A percentile compares a stretch with the other conserved stretches of the same genome.
These are phyloP conservation scores for Eilema caniola DNA, from an alignment of 2,888 invertebrate species.

Conservation along the genomic window DNA sequence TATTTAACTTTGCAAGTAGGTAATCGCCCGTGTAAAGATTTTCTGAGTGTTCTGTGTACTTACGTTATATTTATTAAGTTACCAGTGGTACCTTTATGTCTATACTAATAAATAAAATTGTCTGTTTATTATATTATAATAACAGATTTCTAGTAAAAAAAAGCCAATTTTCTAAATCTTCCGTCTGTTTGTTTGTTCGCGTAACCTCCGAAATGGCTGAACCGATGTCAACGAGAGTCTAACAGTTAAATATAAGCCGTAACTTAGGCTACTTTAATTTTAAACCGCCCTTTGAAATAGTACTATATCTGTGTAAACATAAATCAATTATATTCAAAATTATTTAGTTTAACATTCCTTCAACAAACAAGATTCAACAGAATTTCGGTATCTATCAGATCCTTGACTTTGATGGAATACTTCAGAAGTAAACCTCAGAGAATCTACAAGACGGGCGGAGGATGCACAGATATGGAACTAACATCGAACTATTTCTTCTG, in stretches of 20 bases:
- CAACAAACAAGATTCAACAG: constrained; percentile 12
- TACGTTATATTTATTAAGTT: too few relatives aligned
- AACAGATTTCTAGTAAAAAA: too few relatives aligned
- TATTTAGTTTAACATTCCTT: not conserved
- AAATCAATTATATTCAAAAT: constrained; percentile 1
- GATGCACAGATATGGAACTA: not conserved
- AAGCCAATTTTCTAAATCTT: too few relatives aligned
- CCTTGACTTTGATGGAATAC: constrained; percentile 9
- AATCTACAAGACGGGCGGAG: not conserved
- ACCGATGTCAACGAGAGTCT: not conserved
- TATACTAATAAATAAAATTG: not conserved
- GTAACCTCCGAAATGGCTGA: not conserved
- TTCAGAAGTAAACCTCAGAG: constrained; percentile 4
- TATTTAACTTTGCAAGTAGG: not conserved
- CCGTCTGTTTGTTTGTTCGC: not conserved
- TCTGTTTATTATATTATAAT: too few relatives aligned
- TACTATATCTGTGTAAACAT: not conserved
- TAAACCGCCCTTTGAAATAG: not conserved
- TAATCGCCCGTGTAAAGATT: too few relatives aligned
- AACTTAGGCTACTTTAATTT: too few relatives aligned
- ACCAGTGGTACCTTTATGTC: not conserved
- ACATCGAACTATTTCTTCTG: not conserved
- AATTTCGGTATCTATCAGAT: not conserved
- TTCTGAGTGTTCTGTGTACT: too few relatives aligned
- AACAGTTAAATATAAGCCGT: not conserved